A percentile compares a stretch with the other conserved stretches of the same genome.
Evolutionary conservation across 2,113 vertebrate genomes (phyloP).

Genomic region (Pavo muticus): DNA sequence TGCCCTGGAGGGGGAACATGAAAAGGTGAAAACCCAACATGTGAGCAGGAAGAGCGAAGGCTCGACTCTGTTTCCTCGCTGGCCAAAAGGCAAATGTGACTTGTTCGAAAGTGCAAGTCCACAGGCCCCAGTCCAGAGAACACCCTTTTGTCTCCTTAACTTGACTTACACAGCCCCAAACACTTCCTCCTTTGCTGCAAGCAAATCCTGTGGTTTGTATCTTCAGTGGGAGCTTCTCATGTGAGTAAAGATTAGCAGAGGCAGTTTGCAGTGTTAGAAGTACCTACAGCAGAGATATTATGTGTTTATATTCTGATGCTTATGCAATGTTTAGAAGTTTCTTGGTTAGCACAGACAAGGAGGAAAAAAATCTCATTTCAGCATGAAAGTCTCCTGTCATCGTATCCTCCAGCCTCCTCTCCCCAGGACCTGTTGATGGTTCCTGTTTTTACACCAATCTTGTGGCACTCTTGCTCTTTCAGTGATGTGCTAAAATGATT

Average conservation of each 20-base stretch:
- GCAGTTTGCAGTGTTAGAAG: neutral
- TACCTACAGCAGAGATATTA: neutral
- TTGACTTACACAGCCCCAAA: neutral
- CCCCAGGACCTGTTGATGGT: neutral
- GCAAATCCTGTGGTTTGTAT: neutral
- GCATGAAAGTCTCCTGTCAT: neutral
- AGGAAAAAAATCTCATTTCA: neutral
- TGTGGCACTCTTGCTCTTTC: neutral
- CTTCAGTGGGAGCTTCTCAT: neutral
- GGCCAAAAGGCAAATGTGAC: neutral
- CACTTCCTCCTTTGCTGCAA: neutral
- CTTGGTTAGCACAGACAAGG: neutral
- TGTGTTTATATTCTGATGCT: neutral
- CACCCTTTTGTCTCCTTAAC: neutral
- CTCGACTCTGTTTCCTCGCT: neutral
- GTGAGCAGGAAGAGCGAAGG: neutral
- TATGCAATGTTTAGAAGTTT: neutral
- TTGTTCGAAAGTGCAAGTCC: neutral
- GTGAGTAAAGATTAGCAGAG: neutral
- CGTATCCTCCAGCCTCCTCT: neutral
- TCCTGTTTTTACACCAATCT: neutral
- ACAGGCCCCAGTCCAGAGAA: neutral
- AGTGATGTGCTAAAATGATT: neutral
- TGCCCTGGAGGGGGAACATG: neutral
- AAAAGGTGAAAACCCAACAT: constrained; percentile 3